Evolutionary conservation across 2,888 invertebrate genomes (phyloP), one percentile per base, ranked within the genome.

Genomic region (Coenonympha glycerion): DNA sequence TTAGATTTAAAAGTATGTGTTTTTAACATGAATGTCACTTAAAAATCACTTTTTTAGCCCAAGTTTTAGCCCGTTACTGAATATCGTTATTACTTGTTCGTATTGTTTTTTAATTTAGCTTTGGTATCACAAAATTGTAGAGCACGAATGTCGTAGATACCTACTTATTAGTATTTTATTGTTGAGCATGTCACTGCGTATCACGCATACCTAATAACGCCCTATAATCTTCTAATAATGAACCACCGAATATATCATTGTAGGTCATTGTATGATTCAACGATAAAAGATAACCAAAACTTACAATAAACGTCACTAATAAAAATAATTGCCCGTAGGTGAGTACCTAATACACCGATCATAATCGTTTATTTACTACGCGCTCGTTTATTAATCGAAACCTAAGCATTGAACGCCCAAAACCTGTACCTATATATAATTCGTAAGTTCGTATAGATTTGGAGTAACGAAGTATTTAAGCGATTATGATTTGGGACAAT

Each of bases 391-490:
- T 2, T 2, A 36, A 5, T 19, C 11, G 34, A 21, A 8, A n/a
- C n/a, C 6, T 21, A 37, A 21, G 37, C 37, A 6, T 22, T 22
- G 9, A 39, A 18, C 24, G 24, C 22, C 39, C 22, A 24, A 24
- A 15, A 22, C n/a, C n/a, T n/a, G n/a, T 6, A 13, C 22, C 37
- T 4, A 13, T 36, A 15, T 15, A 24, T 5, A 15, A 15, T n/a
- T 37, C 22, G n/a, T n/a, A n/a, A n/a, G n/a, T 37, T 3, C 6
- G 37, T 24, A 24, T 3, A 13, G 18, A 19, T 19, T 36, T 21
- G 6, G 39, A 22, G 39, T 39, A 22, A 9, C 24, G 24, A 24
- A 22, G 24, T 39, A 8, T 39, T 39, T 39, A 39, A 39, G 39
- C 22, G 13, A 39, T 39, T 24, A 39, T 22, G 15, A 15, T 22